These are phyloP conservation scores for Psilopogon haemacephalus DNA, from an alignment of 2,113 vertebrate species.

Conservation along the genomic window DNA sequence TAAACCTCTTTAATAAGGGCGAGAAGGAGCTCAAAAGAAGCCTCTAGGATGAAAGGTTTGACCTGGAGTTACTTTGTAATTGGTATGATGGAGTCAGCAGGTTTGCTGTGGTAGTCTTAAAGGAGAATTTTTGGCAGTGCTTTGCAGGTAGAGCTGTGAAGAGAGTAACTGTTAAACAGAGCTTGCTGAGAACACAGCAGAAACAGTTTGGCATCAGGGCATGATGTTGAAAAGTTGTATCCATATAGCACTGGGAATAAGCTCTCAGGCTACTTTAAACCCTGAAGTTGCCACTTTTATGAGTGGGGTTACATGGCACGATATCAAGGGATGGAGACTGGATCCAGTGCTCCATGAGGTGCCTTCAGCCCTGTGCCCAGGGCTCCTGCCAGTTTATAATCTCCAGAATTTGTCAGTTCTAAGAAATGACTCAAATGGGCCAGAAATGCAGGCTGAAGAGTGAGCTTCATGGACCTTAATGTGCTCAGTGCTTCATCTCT, in stretches of 20 bases:
- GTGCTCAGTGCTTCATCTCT: neutral
- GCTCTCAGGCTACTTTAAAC: neutral
- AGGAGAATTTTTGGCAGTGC: constrained; percentile 38
- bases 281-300: neutral
- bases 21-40: constrained; percentile 44
- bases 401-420: neutral
- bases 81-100: constrained; percentile 53
- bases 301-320: neutral
- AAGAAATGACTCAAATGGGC: neutral
- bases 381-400: neutral
- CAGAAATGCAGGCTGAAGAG: neutral
- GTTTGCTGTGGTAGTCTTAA: constrained; percentile 8
- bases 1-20: constrained; percentile 69
- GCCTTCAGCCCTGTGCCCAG: neutral
- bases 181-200: neutral
- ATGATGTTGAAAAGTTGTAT: neutral
- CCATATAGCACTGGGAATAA: neutral
- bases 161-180: constrained; percentile 9
- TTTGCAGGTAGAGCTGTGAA: constrained; percentile 35
- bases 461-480: neutral
- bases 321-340: neutral
- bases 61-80: constrained; percentile 59
- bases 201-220: neutral
- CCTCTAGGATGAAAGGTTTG: constrained; percentile 59
- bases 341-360: neutral